These are phyloP conservation scores for Redunca redunca DNA, from an alignment of 2,113 vertebrate genomes.

Conservation along the genomic window DNA sequence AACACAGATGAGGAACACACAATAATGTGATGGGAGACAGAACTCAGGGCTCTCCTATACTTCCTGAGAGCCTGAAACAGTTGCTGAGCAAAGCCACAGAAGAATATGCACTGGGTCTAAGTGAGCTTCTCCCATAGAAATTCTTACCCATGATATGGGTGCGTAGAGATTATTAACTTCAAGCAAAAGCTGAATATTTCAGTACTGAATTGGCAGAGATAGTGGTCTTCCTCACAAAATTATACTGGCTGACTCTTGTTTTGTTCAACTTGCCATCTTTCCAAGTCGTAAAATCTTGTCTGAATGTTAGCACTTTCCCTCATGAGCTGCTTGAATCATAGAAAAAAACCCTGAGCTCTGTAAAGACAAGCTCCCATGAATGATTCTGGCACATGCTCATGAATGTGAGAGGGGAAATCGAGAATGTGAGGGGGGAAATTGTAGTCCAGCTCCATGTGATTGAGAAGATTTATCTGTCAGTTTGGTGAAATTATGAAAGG, in stretches of 20 bases:
- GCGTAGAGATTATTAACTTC: neutral
- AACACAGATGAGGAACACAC: neutral
- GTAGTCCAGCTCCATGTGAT: neutral
- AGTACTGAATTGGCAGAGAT: neutral
- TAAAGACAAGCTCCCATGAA: neutral
- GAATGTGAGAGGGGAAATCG: neutral
- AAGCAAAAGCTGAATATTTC: neutral
- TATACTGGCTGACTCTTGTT: neutral
- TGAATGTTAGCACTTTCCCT: neutral
- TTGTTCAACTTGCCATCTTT: neutral
- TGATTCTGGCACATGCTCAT: slow-evolving; percentile 35
- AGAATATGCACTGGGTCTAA: neutral
- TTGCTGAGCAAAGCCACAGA: neutral
- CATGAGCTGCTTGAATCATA: neutral
- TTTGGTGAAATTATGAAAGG: neutral
- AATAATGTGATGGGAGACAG: neutral
- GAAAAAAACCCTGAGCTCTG: neutral
- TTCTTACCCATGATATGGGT: neutral
- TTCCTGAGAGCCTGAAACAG: neutral
- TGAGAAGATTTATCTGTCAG: neutral
- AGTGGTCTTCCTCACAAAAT: slow-evolving; percentile 5
- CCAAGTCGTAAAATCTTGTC: slow-evolving; percentile 7
- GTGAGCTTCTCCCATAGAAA: neutral
- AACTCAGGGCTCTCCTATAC: neutral
- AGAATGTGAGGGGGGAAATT: neutral